A percentile compares a stretch with the other conserved stretches of the same genome.
Evolutionary conservation across 92 coral and sea anemone species (phyloP).

Genomic region (Zoanthus sociatus): DNA sequence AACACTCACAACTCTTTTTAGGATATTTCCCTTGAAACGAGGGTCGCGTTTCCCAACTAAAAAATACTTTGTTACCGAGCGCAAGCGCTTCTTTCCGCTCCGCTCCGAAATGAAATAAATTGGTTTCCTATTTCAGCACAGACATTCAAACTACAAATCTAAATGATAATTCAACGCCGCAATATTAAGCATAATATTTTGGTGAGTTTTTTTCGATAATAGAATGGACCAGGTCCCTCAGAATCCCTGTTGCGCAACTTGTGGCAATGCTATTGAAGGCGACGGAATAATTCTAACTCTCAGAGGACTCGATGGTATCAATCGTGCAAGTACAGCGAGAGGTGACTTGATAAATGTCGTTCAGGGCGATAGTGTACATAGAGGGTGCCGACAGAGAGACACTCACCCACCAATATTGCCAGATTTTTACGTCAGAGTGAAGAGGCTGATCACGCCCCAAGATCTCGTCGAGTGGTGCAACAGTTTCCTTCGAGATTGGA

Average conservation of each 20-base stretch:
- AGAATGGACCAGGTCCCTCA: not conserved
- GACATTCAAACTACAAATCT: no score
- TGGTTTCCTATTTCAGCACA: no score
- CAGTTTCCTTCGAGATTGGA: no score
- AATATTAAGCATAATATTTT: no score
- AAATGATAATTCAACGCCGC: no score
- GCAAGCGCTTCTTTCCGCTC: no score
- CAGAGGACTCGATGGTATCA: constrained; percentile 22
- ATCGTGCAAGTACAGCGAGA: constrained; percentile 32
- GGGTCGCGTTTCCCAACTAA: no score
- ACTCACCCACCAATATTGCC: constrained; percentile 20
- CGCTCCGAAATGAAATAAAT: no score
- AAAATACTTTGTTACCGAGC: no score
- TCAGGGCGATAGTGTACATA: constrained; percentile 8
- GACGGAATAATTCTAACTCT: constrained; percentile 18
- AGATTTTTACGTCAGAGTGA: not conserved
- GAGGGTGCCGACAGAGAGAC: constrained; percentile 21
- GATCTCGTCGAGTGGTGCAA: not conserved
- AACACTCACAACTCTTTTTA: no score
- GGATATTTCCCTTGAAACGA: no score
- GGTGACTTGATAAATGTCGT: constrained; percentile 27
- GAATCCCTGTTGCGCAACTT: not conserved
- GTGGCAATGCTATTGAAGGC: constrained; percentile 27
- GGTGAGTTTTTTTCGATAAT: not conserved
- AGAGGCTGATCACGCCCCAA: not conserved